Evolutionary conservation across 2,797 vertebrate genomes (phyloP).

Genomic region (Apodemus agrarius): DNA sequence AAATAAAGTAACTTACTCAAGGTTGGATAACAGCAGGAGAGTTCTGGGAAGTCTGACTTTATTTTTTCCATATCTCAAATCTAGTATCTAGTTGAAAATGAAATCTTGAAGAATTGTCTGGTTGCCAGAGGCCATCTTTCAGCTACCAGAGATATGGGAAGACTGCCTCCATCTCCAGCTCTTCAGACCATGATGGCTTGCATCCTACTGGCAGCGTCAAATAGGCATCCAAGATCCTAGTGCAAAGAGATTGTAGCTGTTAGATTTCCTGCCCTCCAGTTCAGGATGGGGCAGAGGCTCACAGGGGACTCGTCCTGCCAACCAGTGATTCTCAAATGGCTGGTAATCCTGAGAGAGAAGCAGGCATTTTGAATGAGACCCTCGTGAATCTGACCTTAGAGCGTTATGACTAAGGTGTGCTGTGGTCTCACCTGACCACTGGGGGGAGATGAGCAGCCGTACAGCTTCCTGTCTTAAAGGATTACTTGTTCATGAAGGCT

Average conservation of each 20-base stretch:
- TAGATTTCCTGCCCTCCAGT: background rate
- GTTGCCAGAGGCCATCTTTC: background rate
- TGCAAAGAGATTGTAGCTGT: background rate
- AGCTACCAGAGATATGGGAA: background rate
- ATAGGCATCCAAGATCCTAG: background rate
- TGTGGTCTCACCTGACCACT: background rate
- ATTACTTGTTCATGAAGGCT: background rate
- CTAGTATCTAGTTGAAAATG: slow-evolving; percentile 45
- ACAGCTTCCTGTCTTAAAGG: background rate
- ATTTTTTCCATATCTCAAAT: background rate
- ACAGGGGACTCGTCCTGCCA: background rate
- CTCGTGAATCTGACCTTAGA: background rate
- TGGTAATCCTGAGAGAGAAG: background rate
- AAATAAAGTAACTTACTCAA: slow-evolving; percentile 10
- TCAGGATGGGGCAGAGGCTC: background rate
- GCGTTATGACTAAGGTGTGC: background rate
- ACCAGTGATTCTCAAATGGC: background rate
- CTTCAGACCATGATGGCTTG: background rate
- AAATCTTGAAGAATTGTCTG: background rate
- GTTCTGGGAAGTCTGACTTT: background rate
- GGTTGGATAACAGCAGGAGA: background rate
- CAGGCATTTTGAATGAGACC: background rate
- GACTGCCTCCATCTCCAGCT: background rate
- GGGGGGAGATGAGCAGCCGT: background rate
- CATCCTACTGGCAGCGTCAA: background rate